Conservation (phyloP, 1,140 invertebrate species). For the Brachionus manjavacas region DNA sequence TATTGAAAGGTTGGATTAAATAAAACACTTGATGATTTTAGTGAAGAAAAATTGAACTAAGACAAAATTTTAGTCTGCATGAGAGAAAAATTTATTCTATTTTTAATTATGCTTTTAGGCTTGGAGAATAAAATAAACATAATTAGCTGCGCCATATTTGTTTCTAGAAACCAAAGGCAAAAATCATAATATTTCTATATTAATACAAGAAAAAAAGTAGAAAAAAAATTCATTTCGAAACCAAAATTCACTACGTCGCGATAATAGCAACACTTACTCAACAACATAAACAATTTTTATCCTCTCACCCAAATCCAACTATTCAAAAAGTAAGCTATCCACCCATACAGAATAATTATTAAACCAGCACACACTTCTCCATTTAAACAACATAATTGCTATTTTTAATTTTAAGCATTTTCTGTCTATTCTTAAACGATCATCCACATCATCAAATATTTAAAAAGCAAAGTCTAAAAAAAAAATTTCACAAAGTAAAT, state of each 20-base stretch:
- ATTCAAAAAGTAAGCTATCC: background rate
- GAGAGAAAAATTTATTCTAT: background rate
- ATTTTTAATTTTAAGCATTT: background rate
- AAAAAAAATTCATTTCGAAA: background rate
- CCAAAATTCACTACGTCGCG: background rate
- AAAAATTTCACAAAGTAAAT: background rate
- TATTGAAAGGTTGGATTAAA: too few species aligned
- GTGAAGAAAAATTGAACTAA: background rate
- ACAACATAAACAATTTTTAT: background rate
- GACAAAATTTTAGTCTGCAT: background rate
- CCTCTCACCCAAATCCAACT: background rate
- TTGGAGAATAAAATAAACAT: background rate
- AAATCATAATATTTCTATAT: background rate
- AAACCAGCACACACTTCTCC: background rate
- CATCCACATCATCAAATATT: background rate
- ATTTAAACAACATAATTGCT: background rate
- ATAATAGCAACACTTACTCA: background rate
- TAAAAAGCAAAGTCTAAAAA: background rate
- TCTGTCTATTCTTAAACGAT: background rate
- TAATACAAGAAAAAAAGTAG: background rate
- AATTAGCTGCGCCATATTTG: conserved; percentile 15
- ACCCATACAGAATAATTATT: background rate
- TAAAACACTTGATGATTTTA: too few species aligned
- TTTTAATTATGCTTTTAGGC: background rate
- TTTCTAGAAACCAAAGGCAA: conserved; percentile 6